Conservation (phyloP, 2,113 vertebrate species). For the Phaethornis superciliosus region DNA sequence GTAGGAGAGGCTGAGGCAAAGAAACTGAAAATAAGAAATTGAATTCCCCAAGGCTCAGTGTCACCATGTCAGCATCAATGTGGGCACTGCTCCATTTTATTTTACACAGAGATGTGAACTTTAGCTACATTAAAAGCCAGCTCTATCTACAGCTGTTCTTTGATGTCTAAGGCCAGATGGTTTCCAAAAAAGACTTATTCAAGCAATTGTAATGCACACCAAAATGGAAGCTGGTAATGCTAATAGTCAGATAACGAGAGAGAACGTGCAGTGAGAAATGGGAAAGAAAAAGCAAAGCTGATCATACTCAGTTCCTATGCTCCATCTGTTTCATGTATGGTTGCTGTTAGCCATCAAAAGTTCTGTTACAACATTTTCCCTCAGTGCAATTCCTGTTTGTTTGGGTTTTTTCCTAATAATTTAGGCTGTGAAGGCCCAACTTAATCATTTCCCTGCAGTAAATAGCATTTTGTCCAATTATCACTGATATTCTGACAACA, state of each 20-base stretch:
- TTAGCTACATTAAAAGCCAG: conserved; percentile 1
- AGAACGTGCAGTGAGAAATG: not conserved
- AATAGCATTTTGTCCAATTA: conserved; percentile 12
- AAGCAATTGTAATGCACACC: not conserved
- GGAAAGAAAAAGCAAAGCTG: not conserved
- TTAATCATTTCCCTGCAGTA: not conserved
- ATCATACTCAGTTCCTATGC: not conserved
- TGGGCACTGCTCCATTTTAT: not conserved
- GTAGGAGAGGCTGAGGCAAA: not conserved
- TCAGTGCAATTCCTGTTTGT: not conserved
- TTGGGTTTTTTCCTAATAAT: not conserved
- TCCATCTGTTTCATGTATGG: not conserved
- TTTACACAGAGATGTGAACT: not conserved
- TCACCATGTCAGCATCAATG: not conserved
- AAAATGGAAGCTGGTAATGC: not conserved
- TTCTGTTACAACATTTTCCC: not conserved
- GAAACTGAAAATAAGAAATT: not conserved
- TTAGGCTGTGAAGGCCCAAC: not conserved
- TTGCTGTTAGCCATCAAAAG: not conserved
- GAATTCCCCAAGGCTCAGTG: not conserved
- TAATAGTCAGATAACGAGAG: not conserved
- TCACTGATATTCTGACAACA: conserved; percentile 10
- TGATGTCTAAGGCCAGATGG: conserved; percentile 58
- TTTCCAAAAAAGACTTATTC: conserved; percentile 26
- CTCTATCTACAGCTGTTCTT: conserved; percentile 54